A percentile compares a stretch with the other conserved stretches of the same genome.
These are phyloP conservation scores for Patella ulyssiponensis DNA, from an alignment of 2,888 invertebrate species.

Conservation along the genomic window DNA sequence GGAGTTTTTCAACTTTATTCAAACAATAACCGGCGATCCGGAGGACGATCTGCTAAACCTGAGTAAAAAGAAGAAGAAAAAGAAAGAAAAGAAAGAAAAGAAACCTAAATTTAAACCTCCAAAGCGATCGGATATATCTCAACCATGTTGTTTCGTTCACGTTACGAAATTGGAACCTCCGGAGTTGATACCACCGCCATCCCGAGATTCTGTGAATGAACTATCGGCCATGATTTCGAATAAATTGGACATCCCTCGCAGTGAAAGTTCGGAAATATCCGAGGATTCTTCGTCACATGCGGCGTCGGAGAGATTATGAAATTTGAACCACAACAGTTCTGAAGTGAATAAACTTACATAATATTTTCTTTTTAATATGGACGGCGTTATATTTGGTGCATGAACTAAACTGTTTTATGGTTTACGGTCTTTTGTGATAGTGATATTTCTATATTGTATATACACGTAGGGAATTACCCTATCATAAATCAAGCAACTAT, in stretches of 20 bases:
- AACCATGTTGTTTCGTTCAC: conserved; percentile 88
- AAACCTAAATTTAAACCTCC: conserved; percentile 75
- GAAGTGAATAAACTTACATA: too few species aligned
- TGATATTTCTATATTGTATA: too few species aligned
- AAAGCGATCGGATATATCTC: conserved; percentile 85
- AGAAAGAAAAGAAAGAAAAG: conserved; percentile 52
- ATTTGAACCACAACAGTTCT: too few species aligned
- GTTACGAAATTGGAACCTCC: conserved; percentile 81
- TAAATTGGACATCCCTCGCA: conserved; percentile 45
- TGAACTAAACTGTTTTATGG: too few species aligned
- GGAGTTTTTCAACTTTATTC: conserved; percentile 75
- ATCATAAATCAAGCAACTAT: too few species aligned
- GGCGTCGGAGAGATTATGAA: conserved; percentile 29
- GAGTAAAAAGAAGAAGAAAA: conserved; percentile 71
- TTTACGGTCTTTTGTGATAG: too few species aligned
- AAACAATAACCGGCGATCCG: conserved; percentile 82
- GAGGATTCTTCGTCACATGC: conserved; percentile 41
- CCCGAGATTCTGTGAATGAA: conserved; percentile 24
- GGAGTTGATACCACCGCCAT: conserved; percentile 35
- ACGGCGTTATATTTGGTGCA: too few species aligned
- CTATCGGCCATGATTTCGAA: conserved; percentile 41
- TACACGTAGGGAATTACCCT: too few species aligned
- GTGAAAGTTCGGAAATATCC: conserved; percentile 52
- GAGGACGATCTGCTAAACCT: conserved; percentile 83
- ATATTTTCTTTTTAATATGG: too few species aligned